Conservation (phyloP, 1,140 invertebrate genomes). For the Cydia strobilella region DNA sequence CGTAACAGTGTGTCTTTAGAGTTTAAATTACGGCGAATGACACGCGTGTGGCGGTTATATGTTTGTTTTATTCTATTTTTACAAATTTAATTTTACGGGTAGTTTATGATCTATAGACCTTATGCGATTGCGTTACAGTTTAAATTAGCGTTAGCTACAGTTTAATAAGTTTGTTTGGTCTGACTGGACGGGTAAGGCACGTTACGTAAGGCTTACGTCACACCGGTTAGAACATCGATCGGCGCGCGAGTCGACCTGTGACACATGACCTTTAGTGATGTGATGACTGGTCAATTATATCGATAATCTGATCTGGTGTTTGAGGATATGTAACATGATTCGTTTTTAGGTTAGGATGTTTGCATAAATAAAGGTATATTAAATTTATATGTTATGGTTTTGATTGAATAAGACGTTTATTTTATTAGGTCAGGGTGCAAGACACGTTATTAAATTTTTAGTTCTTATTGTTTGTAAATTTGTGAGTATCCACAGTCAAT, state of each 20-base stretch:
- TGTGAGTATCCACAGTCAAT: too few species aligned
- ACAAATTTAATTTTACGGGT: neutral
- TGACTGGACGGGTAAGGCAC: constrained; percentile 36
- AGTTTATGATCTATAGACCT: neutral
- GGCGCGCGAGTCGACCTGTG: constrained; percentile 44
- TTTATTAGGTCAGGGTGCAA: too few species aligned
- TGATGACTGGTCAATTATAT: constrained; percentile 21
- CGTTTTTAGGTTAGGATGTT: neutral
- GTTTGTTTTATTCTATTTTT: neutral
- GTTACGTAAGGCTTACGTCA: constrained; percentile 48
- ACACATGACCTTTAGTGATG: constrained; percentile 48
- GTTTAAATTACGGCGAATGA: neutral
- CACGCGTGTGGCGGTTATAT: neutral
- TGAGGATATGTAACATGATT: neutral
- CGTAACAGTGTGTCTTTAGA: neutral
- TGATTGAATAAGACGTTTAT: too few species aligned
- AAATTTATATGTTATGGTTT: too few species aligned
- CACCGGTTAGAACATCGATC: constrained; percentile 39
- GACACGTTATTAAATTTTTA: too few species aligned
- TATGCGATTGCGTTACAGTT: neutral
- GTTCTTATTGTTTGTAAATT: too few species aligned
- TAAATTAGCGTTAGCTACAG: neutral
- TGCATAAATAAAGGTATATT: too few species aligned
- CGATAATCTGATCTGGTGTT: constrained; percentile 21
- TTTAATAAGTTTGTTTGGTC: constrained; percentile 12